Conservation (phyloP, 2,888 invertebrate genomes). For the Cordilura impudica region DNA sequence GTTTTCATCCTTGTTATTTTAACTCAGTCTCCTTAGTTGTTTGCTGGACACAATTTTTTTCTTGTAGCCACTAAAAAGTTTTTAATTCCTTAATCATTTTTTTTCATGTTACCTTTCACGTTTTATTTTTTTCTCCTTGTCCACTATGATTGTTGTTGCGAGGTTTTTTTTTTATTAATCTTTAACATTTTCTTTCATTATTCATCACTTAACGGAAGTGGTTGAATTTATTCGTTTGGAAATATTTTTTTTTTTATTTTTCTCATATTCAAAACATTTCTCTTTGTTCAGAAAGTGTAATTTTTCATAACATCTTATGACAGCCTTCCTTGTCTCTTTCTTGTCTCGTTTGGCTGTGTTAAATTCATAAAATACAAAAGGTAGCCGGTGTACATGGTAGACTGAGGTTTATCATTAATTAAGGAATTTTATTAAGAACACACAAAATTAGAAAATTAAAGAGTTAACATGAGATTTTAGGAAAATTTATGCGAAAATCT, state of each 20-base stretch:
- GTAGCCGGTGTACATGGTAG: slow-evolving; percentile 39
- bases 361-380: not conserved
- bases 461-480: too few relatives aligned
- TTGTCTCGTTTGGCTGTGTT: slow-evolving; percentile 3
- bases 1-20: slow-evolving; percentile 43
- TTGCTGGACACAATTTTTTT: slow-evolving; percentile 29
- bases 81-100: slow-evolving; percentile 44
- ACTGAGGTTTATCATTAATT: slow-evolving; percentile 48
- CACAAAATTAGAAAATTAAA: slow-evolving; percentile 15
- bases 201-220: slow-evolving; percentile 60
- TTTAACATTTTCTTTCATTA: slow-evolving; percentile 49
- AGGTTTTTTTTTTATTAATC: slow-evolving; percentile 40
- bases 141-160: slow-evolving; percentile 22
- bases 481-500: too few relatives aligned
- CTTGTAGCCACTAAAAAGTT: slow-evolving; percentile 52
- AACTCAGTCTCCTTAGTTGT: slow-evolving; percentile 24
- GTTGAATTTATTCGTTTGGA: slow-evolving; percentile 63
- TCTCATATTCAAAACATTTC: slow-evolving; percentile 22
- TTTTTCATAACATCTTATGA: slow-evolving; percentile 61
- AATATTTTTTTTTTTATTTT: slow-evolving; percentile 35
- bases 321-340: too few relatives aligned
- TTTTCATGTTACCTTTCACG: slow-evolving; percentile 49
- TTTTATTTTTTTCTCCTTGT: slow-evolving; percentile 5
- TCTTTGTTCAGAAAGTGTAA: slow-evolving; percentile 48
- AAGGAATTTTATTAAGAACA: slow-evolving; percentile 43